These are phyloP conservation scores for Mus minutoides DNA, from an alignment of 2,797 vertebrate species.

Conservation along the genomic window DNA sequence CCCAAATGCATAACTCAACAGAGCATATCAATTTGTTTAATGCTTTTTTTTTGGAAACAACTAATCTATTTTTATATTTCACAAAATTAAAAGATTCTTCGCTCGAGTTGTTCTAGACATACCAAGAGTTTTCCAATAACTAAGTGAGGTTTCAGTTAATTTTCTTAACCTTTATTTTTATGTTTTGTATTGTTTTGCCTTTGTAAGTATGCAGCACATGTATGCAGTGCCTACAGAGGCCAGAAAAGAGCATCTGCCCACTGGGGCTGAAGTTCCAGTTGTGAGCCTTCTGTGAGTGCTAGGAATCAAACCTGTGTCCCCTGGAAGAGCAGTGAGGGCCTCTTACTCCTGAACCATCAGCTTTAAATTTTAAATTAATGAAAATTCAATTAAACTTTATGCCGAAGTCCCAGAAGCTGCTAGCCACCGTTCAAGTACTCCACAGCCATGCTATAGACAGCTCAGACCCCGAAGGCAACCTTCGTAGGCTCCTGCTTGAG, in stretches of 20 bases:
- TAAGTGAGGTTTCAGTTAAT: neutral
- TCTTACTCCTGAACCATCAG: neutral
- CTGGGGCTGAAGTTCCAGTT: neutral
- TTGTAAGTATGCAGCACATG: neutral
- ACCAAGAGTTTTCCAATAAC: neutral
- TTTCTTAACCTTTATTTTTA: neutral
- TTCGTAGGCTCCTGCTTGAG: neutral
- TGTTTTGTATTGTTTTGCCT: neutral
- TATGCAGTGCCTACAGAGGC: neutral
- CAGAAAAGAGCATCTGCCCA: neutral
- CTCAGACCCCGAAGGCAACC: neutral
- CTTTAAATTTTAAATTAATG: neutral
- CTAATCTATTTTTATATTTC: constrained; percentile 14
- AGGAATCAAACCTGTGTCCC: neutral
- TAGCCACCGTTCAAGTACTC: neutral
- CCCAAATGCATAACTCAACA: neutral
- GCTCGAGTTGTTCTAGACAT: neutral
- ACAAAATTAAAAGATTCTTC: neutral
- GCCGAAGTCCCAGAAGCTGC: neutral
- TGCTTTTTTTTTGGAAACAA: neutral
- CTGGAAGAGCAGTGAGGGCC: neutral
- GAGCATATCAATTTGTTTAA: neutral
- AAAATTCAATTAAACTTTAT: constrained; percentile 7
- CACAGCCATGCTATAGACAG: neutral
- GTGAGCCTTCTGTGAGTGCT: neutral